phyloP scores from a whole-genome alignment of 2,113 vertebrate genomes.

The Semicossyphus pulcher region DNA sequence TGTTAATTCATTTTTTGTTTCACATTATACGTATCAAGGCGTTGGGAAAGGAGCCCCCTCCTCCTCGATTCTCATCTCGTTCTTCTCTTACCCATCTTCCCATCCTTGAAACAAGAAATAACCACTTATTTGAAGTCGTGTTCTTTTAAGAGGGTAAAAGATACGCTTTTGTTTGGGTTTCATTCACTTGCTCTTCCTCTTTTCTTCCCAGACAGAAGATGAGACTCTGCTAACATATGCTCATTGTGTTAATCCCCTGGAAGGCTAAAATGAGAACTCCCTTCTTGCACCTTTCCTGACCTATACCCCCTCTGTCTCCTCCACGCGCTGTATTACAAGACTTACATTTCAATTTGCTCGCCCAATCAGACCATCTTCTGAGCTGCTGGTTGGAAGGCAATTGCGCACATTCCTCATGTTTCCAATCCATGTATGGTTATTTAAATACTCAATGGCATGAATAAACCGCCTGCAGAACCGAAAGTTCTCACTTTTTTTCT shows the following conservation, averaged over 20 bases:
- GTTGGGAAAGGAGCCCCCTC: constrained; percentile 33
- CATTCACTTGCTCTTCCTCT: constrained; percentile 46
- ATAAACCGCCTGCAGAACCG: constrained; percentile 18
- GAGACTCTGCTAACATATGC: constrained; percentile 63
- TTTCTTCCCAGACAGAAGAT: constrained; percentile 64
- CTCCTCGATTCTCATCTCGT: constrained; percentile 24
- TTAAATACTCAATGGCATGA: constrained; percentile 55
- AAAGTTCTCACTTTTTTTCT: constrained; percentile 17
- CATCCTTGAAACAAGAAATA: constrained; percentile 37
- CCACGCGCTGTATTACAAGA: constrained; percentile 46
- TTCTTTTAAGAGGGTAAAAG: constrained; percentile 53
- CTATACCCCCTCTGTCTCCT: constrained; percentile 36
- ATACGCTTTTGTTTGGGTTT: constrained; percentile 64
- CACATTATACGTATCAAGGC: constrained; percentile 34
- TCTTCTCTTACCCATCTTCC: constrained; percentile 30
- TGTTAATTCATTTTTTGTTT: constrained; percentile 51
- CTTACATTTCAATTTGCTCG: constrained; percentile 66
- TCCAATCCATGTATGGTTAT: constrained; percentile 61
- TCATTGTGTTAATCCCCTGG: constrained; percentile 72
- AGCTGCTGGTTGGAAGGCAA: constrained; percentile 57
- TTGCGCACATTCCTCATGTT: constrained; percentile 53
- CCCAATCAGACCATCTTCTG: constrained; percentile 57
- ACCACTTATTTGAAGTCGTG: constrained; percentile 48
- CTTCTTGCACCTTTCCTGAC: constrained; percentile 53
- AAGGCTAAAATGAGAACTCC: constrained; percentile 54